Evolutionary conservation across 2,888 invertebrate species (phyloP).

Genomic region (Ichneumoninae sp.): DNA sequence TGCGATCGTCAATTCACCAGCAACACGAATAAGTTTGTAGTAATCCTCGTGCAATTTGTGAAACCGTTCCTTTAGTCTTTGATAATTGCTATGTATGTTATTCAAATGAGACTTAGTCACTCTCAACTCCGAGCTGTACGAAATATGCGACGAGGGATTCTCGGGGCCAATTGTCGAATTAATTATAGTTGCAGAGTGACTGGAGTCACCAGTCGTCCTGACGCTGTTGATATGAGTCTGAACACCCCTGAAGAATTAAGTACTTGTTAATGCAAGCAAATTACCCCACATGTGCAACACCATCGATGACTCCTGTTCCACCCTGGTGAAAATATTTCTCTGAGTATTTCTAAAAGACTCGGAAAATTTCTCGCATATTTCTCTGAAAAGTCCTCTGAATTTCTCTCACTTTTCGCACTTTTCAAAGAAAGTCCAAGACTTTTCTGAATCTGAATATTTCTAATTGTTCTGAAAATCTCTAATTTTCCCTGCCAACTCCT

Average conservation of each 20-base stretch:
- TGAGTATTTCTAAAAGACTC: too few species aligned
- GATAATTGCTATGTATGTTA: constrained; percentile 78
- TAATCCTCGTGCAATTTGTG: constrained; percentile 84
- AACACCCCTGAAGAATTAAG: constrained; percentile 71
- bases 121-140: constrained; percentile 73
- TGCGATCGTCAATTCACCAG: constrained; percentile 87
- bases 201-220: constrained; percentile 67
- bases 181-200: constrained; percentile 66
- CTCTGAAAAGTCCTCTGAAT: too few species aligned
- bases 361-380: too few species aligned
- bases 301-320: too few species aligned
- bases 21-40: constrained; percentile 85
- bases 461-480: too few species aligned
- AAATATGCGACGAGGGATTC: constrained; percentile 56
- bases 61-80: constrained; percentile 81
- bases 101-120: constrained; percentile 75
- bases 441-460: too few species aligned
- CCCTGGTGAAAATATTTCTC: too few species aligned
- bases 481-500: too few species aligned
- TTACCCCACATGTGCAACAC: too few species aligned
- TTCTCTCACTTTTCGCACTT: too few species aligned
- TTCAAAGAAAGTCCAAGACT: too few species aligned
- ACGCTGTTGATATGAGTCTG: constrained; percentile 75
- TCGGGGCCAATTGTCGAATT: constrained; percentile 57
- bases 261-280: not conserved